Conservation (phyloP, 1,140 invertebrate genomes). For the Drosophila parabipectinata region DNA sequence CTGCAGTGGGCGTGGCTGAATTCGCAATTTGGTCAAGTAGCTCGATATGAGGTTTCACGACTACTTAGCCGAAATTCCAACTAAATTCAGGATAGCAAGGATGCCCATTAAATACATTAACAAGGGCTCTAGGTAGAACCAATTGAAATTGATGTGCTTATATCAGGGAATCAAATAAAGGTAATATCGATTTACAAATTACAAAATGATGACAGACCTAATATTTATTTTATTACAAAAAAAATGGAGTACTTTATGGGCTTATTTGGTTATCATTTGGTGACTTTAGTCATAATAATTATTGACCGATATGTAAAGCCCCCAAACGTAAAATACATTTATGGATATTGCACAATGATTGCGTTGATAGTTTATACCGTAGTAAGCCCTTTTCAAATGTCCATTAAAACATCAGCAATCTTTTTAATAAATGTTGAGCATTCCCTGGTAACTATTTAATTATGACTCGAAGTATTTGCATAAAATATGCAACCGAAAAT, state of each 20-base stretch:
- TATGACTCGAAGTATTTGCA: constrained; percentile 1
- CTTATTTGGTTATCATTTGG: no score
- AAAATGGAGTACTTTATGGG: no score
- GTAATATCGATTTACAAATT: background rate
- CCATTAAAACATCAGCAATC: no score
- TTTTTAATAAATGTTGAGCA: background rate
- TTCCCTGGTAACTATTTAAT: constrained; percentile 17
- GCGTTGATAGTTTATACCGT: no score
- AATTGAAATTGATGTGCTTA: constrained; percentile 17
- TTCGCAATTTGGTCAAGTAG: constrained; percentile 58
- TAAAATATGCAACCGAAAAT: constrained; percentile 28
- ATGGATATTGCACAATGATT: no score
- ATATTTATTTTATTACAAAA: no score
- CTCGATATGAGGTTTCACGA: constrained; percentile 28
- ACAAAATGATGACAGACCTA: background rate
- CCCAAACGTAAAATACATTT: no score
- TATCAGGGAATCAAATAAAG: background rate
- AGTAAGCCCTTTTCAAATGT: no score
- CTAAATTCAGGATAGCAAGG: constrained; percentile 10
- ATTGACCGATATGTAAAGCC: no score
- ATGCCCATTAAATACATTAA: constrained; percentile 47
- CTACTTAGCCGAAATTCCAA: constrained; percentile 17
- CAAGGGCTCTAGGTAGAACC: background rate
- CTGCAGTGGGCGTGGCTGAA: constrained; percentile 36
- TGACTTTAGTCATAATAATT: no score